Evolutionary conservation across 2,113 vertebrate genomes (phyloP).

Genomic region (Tautogolabrus adspersus): DNA sequence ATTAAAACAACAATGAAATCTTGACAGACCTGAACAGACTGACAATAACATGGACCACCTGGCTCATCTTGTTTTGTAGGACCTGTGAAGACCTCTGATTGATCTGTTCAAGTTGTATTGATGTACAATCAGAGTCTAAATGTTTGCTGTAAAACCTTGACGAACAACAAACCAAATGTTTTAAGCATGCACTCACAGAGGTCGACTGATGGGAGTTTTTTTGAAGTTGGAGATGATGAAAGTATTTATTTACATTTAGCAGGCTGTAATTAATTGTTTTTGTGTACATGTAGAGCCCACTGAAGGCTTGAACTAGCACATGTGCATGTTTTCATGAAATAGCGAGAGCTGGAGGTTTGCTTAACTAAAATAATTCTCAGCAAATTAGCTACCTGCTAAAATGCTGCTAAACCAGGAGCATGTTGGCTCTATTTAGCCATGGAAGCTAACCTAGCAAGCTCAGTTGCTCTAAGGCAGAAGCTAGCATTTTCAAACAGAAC

Average conservation of each 20-base stretch:
- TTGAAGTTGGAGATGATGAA: not conserved
- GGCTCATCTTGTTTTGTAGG: not conserved
- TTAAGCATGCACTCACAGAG: conserved; percentile 8
- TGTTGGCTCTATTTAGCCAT: not conserved
- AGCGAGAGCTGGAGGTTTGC: not conserved
- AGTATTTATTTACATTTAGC: conserved; percentile 19
- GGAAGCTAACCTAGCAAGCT: not conserved
- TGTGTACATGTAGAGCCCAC: not conserved
- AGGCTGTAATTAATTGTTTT: not conserved
- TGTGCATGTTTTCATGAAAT: conserved; percentile 4
- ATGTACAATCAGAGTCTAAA: conserved; percentile 34
- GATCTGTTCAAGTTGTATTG: not conserved
- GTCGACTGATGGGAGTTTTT: conserved; percentile 31
- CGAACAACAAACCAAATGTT: conserved; percentile 44
- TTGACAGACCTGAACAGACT: not conserved
- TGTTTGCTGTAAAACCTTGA: conserved; percentile 25
- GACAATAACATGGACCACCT: no score
- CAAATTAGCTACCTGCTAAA: not conserved
- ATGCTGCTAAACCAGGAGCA: not conserved
- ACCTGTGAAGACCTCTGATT: conserved; percentile 25
- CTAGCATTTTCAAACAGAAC: not conserved
- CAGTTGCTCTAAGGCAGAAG: not conserved
- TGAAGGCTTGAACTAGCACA: not conserved
- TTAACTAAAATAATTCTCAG: not conserved
- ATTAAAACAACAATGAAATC: not conserved